A percentile compares a stretch with the other conserved stretches of the same genome.
Conservation (phyloP, 2,797 vertebrate genomes). For the Natrix natrix region DNA sequence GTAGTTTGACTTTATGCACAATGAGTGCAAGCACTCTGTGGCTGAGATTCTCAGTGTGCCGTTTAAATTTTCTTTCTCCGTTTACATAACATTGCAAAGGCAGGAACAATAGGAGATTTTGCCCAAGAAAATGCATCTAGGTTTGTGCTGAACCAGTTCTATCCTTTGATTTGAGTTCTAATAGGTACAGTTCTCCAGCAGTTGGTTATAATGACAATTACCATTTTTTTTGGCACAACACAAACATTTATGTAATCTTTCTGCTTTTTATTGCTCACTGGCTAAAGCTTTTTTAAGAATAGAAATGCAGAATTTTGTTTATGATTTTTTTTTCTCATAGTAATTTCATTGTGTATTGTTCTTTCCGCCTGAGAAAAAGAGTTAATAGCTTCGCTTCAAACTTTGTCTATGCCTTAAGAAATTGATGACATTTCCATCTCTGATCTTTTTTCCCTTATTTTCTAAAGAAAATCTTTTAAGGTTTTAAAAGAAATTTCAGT, state of each 20-base stretch:
- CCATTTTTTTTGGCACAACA: background rate
- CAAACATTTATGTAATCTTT: background rate
- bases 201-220: background rate
- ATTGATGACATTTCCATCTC: background rate
- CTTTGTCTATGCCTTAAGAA: background rate
- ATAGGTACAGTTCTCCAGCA: background rate
- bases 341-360: background rate
- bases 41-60: background rate
- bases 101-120: too few relatives aligned
- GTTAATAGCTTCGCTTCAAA: background rate
- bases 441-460: background rate
- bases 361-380: background rate
- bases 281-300: background rate
- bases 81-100: background rate
- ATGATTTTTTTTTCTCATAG: background rate
- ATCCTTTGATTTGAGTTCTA: background rate
- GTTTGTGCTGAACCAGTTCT: background rate
- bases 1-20: background rate
- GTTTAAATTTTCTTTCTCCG: background rate
- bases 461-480: background rate
- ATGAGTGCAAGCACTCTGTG: background rate
- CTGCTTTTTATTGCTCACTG: background rate
- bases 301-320: background rate
- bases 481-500: background rate
- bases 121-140: background rate